Base-by-base conservation (phyloP, 2,113 vertebrate genomes). In the Upupa epops region DNA sequence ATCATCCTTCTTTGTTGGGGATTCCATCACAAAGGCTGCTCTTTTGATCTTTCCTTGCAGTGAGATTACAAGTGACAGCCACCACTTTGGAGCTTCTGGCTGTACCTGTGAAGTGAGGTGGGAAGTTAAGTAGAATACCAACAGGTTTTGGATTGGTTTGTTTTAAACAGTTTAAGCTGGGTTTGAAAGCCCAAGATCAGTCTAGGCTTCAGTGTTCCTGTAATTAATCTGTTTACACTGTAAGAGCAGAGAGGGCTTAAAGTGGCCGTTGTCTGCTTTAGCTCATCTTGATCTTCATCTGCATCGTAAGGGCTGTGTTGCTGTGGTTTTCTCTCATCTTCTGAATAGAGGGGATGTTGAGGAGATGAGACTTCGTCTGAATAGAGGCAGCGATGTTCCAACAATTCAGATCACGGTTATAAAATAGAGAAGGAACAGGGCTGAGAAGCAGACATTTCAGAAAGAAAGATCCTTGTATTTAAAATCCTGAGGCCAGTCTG, bases 311-410 rank as follows among this genome's bases (percentile, higher is more conserved):
- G 19, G 37, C 15, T 94, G 92, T 86, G 42, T 63, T 92, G 32
- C 59, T 76, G 51, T 79, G 55, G 9, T 84, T 87, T 92, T 78
- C 78, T 56, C 80, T 76, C 46, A 49, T 90, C 84, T 89, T 89
- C 37, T 83, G 55, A 71, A 64, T 17, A 79, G 55, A 59, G 4
- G 3, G 70, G 29, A 55, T 76, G 42, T 6, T 61, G 66, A 75
- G 71, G 59, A 75, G 25, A 46, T 13, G 46, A 93, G 34, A 56
- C 26, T 86, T 69, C 25, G 37, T 59, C 18, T 40, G 76, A 63
- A 72, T 19, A 72, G 5, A 85, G 28, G 12, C 37, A 87, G 26
- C 4, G 24, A 45, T 55, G 13, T 56, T 59, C 84, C 58, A 13
- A 65, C 42, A 86, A 69, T 84, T 86, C 51, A 75, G 37, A 36